Base-by-base conservation (phyloP, 2,888 invertebrate species). In the Steinernema scapterisci region DNA sequence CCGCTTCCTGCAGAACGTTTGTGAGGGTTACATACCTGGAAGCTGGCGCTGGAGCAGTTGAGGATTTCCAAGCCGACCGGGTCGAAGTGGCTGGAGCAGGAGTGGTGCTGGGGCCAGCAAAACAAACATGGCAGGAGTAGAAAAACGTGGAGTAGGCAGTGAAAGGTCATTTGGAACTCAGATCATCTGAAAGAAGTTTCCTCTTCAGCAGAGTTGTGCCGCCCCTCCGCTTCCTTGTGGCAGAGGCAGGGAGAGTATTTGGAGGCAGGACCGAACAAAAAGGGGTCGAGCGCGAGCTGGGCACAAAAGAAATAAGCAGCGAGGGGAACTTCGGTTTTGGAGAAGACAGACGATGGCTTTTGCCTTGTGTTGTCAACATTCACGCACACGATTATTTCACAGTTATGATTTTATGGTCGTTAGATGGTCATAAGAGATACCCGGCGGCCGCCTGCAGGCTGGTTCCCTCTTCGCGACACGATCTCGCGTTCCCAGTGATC, bases 351-450 rank as follows among this genome's bases (percentile, higher is more conserved):
- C 27, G 31, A 38, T 9, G 25, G 63, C 31, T 31, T 63, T 31
- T 63, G 63, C 63, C 27, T 23, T 38, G 38, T 38, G 38, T 9
- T 6, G 38, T 9, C 38, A 9, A 38, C 11, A 16, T n/a, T 63
- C 21, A 31, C 31, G 27, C 25, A 13, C 38, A 38, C 25, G 16
- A 63, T 63, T 31, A 63, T 63, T 63, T 27, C 31, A 25, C 63
- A 31, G 63, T 63, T 63, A 63, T 63, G 63, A 31, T 31, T 63
- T 63, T 63, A 63, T 25, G 63, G 63, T 63, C 63, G 63, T 63
- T 63, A 63, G 31, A 63, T 63, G 63, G 63, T 63, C 63, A 63
- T 63, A 63, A 63, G 27, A 63, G 63, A 63, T 63, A 63, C 63
- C 63, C 31, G 63, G 13, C 48, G 38, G 9, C n/a, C 19, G 48